phyloP scores from a whole-genome alignment of 2,113 vertebrate genomes.

The Pomatostomus ruficeps region DNA sequence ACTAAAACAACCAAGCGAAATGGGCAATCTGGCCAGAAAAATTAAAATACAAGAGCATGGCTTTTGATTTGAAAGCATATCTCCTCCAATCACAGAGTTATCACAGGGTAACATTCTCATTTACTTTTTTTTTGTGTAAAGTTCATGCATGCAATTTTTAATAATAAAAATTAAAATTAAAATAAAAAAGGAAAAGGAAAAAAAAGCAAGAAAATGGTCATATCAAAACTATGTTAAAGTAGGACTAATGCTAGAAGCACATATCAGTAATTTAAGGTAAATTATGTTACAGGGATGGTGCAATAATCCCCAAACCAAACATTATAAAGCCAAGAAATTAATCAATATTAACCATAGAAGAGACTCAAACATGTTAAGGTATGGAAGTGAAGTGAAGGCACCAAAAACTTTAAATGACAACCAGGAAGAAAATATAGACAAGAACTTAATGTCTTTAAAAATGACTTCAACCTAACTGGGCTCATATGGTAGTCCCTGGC shows the following conservation, averaged over 20 bases:
- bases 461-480: conserved; percentile 57
- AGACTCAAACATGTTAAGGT: conserved; percentile 64
- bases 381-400: conserved; percentile 67
- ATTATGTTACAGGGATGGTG: conserved; percentile 52
- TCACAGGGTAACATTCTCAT: conserved; percentile 55
- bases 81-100: conserved; percentile 60
- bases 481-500: conserved; percentile 30
- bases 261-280: conserved; percentile 34
- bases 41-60: conserved; percentile 43
- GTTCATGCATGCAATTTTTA: conserved; percentile 55
- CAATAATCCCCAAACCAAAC: conserved; percentile 59
- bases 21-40: conserved; percentile 43
- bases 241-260: conserved; percentile 50
- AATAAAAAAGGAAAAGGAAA: not conserved
- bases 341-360: conserved; percentile 53
- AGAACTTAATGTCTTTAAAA: conserved; percentile 57
- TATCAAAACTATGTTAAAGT: conserved; percentile 45
- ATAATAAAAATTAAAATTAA: conserved; percentile 30
- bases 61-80: conserved; percentile 56
- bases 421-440: conserved; percentile 66
- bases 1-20: not conserved
- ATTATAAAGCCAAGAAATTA: conserved; percentile 58
- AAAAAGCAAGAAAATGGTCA: conserved; percentile 44
- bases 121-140: conserved; percentile 42
- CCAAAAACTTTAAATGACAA: conserved; percentile 64